Conservation (phyloP, 2,113 vertebrate species). For the Heterochromis multidens region DNA sequence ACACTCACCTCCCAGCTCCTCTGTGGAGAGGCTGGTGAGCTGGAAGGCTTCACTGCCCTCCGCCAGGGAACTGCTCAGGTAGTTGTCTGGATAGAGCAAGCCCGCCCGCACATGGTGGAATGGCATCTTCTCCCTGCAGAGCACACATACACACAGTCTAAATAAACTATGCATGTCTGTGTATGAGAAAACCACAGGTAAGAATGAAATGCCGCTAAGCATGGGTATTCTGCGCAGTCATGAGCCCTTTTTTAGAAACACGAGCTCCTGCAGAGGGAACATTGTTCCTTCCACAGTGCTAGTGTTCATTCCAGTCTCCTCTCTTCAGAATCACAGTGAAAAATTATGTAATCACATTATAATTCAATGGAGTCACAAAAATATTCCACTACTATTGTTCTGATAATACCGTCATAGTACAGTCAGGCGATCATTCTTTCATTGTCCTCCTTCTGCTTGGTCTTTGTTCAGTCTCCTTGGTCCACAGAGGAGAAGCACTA, state of each 20-base stretch:
- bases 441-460: not conserved
- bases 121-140: conserved; percentile 94
- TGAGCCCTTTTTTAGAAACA: conserved; percentile 46
- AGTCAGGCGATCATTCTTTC: not conserved
- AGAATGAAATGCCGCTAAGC: not conserved
- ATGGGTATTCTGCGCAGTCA: not conserved
- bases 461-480: not conserved
- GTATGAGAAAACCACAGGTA: not conserved
- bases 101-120: conserved; percentile 98
- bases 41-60: conserved; percentile 91
- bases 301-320: conserved; percentile 38
- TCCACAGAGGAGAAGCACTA: conserved; percentile 3
- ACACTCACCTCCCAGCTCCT: conserved; percentile 93
- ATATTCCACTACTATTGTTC: conserved; percentile 35
- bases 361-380: conserved; percentile 49
- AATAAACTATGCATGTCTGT: not conserved
- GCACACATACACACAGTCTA: conserved; percentile 9
- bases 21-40: conserved; percentile 94
- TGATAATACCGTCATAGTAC: conserved; percentile 22
- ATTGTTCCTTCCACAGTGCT: conserved; percentile 33
- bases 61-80: conserved; percentile 90
- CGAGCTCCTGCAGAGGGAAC: conserved; percentile 15
- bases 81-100: conserved; percentile 97
- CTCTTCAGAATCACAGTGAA: conserved; percentile 35
- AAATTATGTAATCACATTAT: conserved; percentile 64